A percentile compares a stretch with the other conserved stretches of the same genome.
phyloP scores from a whole-genome alignment of 2,113 vertebrate genomes.

The Chauna torquata region DNA sequence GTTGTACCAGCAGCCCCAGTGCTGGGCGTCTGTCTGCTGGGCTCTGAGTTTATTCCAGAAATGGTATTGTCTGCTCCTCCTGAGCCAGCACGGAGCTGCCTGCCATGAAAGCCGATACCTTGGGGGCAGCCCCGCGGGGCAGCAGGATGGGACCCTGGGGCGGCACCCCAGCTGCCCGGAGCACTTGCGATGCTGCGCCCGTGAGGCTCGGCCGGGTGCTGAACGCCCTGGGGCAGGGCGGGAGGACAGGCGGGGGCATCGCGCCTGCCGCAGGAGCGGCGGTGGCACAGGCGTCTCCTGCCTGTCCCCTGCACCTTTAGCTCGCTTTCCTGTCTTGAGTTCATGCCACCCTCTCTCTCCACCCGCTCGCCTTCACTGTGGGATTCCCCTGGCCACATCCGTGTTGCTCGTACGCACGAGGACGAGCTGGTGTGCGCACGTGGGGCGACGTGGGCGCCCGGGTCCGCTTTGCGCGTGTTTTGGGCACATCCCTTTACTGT shows the following conservation, averaged over 20 bases:
- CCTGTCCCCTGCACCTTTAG: rapidly evolving
- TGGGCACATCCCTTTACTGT: background rate
- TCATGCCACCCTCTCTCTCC: background rate
- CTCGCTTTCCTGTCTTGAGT: background rate
- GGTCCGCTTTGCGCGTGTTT: background rate
- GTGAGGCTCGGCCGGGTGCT: background rate
- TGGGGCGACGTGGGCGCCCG: rapidly evolving
- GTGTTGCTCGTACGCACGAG: rapidly evolving
- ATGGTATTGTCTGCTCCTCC: background rate
- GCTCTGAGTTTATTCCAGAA: background rate
- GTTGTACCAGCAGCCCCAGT: rapidly evolving
- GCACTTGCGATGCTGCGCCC: background rate
- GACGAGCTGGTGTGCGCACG: background rate
- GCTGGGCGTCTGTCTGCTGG: background rate
- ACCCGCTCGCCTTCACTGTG: background rate
- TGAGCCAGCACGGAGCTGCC: background rate
- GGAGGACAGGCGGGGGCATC: background rate
- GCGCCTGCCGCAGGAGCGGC: background rate
- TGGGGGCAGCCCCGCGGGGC: background rate
- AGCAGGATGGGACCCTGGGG: background rate
- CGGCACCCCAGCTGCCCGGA: background rate
- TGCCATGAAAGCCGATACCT: background rate
- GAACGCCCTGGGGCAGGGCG: background rate
- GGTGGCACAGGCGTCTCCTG: background rate
- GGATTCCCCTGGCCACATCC: background rate